Evolutionary conservation across 2,888 invertebrate genomes (phyloP).

Genomic region (Spodoptera littoralis): DNA sequence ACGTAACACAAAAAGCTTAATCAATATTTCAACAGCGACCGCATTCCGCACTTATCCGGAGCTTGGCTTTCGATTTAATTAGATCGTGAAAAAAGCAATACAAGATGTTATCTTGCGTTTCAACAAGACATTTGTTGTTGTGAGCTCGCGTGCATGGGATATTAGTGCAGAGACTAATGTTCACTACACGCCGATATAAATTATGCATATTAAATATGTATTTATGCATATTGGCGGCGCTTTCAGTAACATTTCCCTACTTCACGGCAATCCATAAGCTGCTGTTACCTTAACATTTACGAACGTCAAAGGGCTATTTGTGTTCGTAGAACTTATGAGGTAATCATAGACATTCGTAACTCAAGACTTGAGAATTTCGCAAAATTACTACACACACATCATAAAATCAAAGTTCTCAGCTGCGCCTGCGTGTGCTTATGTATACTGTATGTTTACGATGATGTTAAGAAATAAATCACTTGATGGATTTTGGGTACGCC

Average conservation of each 20-base stretch:
- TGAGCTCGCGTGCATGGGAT: constrained; percentile 31
- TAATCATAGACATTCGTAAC: constrained; percentile 48
- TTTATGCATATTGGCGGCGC: constrained; percentile 37
- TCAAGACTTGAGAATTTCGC: constrained; percentile 47
- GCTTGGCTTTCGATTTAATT: constrained; percentile 78
- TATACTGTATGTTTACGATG: constrained; percentile 36
- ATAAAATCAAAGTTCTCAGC: constrained; percentile 46
- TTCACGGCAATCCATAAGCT: constrained; percentile 34
- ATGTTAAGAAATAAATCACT: constrained; percentile 36
- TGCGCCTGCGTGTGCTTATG: too few species aligned
- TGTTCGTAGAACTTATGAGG: constrained; percentile 49
- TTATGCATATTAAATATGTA: constrained; percentile 45
- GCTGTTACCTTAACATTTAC: constrained; percentile 50
- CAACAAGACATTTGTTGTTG: constrained; percentile 49
- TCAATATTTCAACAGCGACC: constrained; percentile 77
- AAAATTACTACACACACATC: constrained; percentile 49
- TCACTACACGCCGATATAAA: constrained; percentile 25
- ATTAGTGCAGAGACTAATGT: constrained; percentile 32
- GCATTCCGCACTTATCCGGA: constrained; percentile 76
- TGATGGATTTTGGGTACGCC: constrained; percentile 35
- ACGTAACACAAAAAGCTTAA: constrained; percentile 72
- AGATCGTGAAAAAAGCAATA: constrained; percentile 74
- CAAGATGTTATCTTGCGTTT: constrained; percentile 49
- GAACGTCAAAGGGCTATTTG: constrained; percentile 51
- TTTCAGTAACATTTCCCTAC: constrained; percentile 33